Percentiles rank a stretch among this genome's conserved stretches.
These are phyloP conservation scores for Chiroxiphia lanceolata DNA, from an alignment of 2,797 vertebrate genomes.

Conservation along the genomic window DNA sequence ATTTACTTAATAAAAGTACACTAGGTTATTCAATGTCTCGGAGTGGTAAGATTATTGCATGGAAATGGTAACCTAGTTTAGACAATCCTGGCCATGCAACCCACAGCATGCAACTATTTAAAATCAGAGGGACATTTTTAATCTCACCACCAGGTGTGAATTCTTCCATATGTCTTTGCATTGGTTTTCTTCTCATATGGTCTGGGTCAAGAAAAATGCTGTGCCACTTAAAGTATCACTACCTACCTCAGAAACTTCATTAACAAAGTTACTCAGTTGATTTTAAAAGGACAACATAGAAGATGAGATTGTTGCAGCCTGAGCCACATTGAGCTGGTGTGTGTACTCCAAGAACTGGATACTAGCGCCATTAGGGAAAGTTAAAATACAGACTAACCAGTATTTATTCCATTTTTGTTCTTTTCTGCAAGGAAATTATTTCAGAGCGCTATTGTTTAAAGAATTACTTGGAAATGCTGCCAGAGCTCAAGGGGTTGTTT, in stretches of 20 bases:
- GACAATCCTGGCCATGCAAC: background rate
- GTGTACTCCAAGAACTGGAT: background rate
- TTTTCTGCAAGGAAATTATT: background rate
- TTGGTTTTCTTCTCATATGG: background rate
- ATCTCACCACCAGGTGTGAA: background rate
- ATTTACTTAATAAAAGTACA: constrained; percentile 53
- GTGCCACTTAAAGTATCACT: background rate
- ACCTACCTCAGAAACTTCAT: background rate
- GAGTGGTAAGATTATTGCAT: constrained; percentile 50
- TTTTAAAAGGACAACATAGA: background rate
- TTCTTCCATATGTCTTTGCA: background rate
- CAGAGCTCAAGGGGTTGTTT: background rate
- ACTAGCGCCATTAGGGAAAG: background rate
- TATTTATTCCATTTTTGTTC: background rate
- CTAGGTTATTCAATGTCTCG: constrained; percentile 42
- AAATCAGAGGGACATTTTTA: background rate
- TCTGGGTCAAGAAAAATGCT: background rate
- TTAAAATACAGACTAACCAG: background rate
- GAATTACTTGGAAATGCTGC: background rate
- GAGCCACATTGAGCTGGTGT: background rate
- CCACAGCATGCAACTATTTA: background rate
- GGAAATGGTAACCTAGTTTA: constrained; percentile 4
- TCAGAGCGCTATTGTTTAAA: background rate
- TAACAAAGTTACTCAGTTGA: background rate
- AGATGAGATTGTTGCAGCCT: background rate